These are phyloP conservation scores for Ranitomeya variabilis DNA, from an alignment of 2,113 vertebrate species.

Conservation along the genomic window DNA sequence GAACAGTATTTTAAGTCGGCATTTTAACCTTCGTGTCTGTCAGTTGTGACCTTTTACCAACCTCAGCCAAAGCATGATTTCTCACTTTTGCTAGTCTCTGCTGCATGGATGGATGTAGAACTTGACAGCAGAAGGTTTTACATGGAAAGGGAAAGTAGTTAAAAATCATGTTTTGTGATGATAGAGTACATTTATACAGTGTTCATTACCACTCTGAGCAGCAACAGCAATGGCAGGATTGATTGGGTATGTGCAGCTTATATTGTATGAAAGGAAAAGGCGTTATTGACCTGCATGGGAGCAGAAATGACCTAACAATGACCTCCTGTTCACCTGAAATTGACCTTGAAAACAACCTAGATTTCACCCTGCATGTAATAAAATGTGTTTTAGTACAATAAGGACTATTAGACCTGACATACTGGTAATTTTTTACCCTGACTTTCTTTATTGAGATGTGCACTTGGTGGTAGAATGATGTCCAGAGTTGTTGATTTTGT, in stretches of 20 bases:
- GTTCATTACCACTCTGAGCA: conserved; percentile 87
- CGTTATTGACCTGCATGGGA: conserved; percentile 95
- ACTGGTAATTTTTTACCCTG: conserved; percentile 76
- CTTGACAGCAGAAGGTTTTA: conserved; percentile 97
- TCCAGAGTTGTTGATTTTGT: conserved; percentile 77
- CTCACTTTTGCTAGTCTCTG: conserved; percentile 88
- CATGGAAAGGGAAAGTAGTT: conserved; percentile 97
- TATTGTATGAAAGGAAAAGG: conserved; percentile 82
- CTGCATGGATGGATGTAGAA: conserved; percentile 91
- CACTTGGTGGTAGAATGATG: conserved; percentile 61
- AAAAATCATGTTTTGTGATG: conserved; percentile 98
- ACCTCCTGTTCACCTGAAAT: conserved; percentile 96
- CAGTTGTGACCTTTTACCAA: conserved; percentile 99
- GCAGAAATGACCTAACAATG: conserved; percentile 87
- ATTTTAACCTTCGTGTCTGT: conserved; percentile 99
- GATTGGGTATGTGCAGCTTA: conserved; percentile 84
- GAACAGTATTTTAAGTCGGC: conserved; percentile 99
- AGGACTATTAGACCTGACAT: conserved; percentile 86
- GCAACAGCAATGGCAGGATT: conserved; percentile 82
- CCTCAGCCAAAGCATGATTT: conserved; percentile 96
- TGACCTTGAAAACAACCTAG: conserved; percentile 94
- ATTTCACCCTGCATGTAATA: conserved; percentile 77
- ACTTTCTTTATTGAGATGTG: conserved; percentile 70
- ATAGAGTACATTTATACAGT: conserved; percentile 93
- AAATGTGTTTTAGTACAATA: conserved; percentile 78